Percentiles rank a stretch among this genome's conserved stretches.
Evolutionary conservation across 2,797 vertebrate genomes (phyloP).

Genomic region (Leptatherina wallacei): DNA sequence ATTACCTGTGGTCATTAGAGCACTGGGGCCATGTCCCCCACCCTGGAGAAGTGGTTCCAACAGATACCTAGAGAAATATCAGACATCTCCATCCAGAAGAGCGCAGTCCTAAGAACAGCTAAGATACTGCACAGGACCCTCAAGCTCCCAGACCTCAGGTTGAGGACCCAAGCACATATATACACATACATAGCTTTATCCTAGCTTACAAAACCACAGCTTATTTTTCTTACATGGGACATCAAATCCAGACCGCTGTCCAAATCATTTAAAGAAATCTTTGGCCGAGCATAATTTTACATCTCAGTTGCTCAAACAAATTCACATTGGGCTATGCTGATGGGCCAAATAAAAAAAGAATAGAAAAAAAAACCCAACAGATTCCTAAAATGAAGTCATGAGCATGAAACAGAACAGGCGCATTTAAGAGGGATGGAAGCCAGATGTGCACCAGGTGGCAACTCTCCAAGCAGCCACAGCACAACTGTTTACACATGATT

Average conservation of each 20-base stretch:
- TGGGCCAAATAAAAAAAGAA: conserved; percentile 14
- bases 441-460: conserved; percentile 77
- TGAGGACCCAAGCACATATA: too few relatives aligned
- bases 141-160: too few relatives aligned
- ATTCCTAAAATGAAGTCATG: conserved; percentile 61
- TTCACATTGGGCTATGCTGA: conserved; percentile 19
- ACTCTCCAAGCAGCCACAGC: conserved; percentile 50
- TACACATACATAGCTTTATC: too few relatives aligned
- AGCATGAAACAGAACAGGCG: conserved; percentile 55
- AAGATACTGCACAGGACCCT: too few relatives aligned
- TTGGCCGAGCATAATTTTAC: conserved; percentile 16
- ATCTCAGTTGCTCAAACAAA: conserved; percentile 40
- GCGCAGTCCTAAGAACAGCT: too few relatives aligned
- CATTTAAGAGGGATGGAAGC: conserved; percentile 66
- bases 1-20: too few relatives aligned
- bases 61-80: too few relatives aligned
- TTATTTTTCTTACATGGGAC: background rate
- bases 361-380: conserved; percentile 4
- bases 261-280: background rate
- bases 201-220: too few relatives aligned
- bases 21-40: too few relatives aligned
- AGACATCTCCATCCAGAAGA: too few relatives aligned
- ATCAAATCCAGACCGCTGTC: too few relatives aligned
- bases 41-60: too few relatives aligned
- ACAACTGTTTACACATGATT: conserved; percentile 61